A percentile compares a stretch with the other conserved stretches of the same genome.
Evolutionary conservation across 2,888 invertebrate species (phyloP).

Genomic region (Petrophora chlorosata): DNA sequence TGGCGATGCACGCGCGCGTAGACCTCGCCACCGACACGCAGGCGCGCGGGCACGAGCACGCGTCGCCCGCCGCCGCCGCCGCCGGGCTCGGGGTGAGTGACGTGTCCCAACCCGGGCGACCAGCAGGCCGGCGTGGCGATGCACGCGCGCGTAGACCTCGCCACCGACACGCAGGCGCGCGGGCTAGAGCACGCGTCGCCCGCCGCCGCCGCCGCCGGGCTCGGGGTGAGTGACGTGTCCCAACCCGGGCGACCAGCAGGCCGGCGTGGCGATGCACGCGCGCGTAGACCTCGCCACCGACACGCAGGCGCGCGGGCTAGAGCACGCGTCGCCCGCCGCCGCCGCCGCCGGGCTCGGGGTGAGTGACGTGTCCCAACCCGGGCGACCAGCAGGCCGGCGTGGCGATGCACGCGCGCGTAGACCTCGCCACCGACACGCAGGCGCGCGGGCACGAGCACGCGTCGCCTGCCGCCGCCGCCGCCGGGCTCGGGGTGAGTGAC

Average conservation of each 20-base stretch:
- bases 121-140: constrained; percentile 72
- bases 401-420: constrained; percentile 70
- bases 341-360: no score
- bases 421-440: constrained; percentile 56
- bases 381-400: constrained; percentile 69
- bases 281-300: constrained; percentile 63
- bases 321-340: no score
- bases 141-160: constrained; percentile 68
- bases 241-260: constrained; percentile 66
- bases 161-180: constrained; percentile 48
- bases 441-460: constrained; percentile 47
- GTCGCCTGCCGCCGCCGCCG: no score
- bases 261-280: constrained; percentile 72
- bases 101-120: constrained; percentile 68
- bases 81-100: no score
- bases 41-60: constrained; percentile 45
- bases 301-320: constrained; percentile 43
- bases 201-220: no score
- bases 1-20: constrained; percentile 71
- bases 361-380: constrained; percentile 69
- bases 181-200: constrained; percentile 49
- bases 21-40: constrained; percentile 59
- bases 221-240: no score
- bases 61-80: no score
- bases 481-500: no score